Evolutionary conservation across 2,797 vertebrate genomes (phyloP), one percentile per base, ranked within the genome.

Genomic region (Telmatherina bonti): DNA sequence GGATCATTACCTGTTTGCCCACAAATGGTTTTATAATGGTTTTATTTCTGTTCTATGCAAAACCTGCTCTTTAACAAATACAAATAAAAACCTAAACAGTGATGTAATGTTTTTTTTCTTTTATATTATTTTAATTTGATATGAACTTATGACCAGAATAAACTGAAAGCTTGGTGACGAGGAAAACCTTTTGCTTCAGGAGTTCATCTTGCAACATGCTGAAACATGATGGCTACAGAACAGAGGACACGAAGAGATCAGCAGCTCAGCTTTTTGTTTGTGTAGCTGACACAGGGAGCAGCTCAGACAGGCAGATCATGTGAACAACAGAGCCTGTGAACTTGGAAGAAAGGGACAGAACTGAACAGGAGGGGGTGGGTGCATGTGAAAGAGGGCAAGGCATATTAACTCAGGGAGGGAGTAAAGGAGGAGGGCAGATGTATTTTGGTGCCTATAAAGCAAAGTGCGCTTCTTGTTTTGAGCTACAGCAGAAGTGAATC

Each of bases 401-500:
- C 12, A 1, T 30, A 54, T 68, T 31, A 55, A 59, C 73, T 57
- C 27, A 47, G 57, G 31, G 59, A 56, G 71, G n/a, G 41, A 65
- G 56, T 49, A 55, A 31, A 18, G 33, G 56, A 69, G 67, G 61
- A 33, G 79, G 51, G 36, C 12, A 62, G 57, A 62, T 80, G 72
- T 81, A 79, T 85, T 84, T 76, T 43, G 81, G 71, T 63, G 47
- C 60, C 70, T 82, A 54, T 85, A 80, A 87, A 84, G 71, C 60
- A 67, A 53, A 51, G 67, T 54, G 7, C 13, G 66, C 56, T 76
- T 83, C 82, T 86, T 27, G 33, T 84, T 82, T 85, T 74, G 24
- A 59, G 71, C 58, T 67, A 79, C 60, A 81, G 79, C 79, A 86
- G 84, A 85, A 83, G 79, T 86, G 70, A 86, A 67, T 77, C 70